These are phyloP conservation scores for Sebastes iracundus DNA, from an alignment of 2,797 vertebrate genomes.

Conservation along the genomic window DNA sequence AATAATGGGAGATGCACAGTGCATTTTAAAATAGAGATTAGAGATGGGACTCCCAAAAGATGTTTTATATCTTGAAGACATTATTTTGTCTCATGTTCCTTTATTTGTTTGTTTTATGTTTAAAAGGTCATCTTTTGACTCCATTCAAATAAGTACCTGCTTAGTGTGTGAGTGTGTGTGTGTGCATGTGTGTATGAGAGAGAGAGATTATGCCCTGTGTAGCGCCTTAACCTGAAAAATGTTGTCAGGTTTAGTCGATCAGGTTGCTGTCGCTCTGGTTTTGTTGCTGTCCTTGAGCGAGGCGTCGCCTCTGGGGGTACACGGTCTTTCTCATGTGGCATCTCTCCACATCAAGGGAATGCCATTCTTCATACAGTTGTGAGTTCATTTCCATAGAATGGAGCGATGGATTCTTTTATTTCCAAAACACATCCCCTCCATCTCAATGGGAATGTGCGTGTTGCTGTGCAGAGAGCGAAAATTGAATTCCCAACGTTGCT, in stretches of 20 bases:
- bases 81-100: not conserved
- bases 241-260: constrained; percentile 5
- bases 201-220: not conserved
- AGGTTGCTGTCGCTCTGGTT: not conserved
- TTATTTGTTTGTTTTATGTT: not conserved
- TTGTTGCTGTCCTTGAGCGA: constrained; percentile 15
- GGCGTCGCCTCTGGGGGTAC: not conserved
- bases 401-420: constrained; percentile 40
- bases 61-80: not conserved
- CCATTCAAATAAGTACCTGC: not conserved
- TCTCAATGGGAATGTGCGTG: constrained; percentile 29
- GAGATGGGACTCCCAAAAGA: not conserved
- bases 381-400: constrained; percentile 43
- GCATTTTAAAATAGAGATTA: not conserved
- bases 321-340: constrained; percentile 23
- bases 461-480: constrained; percentile 49
- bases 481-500: constrained; percentile 63
- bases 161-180: too few species aligned
- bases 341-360: constrained; percentile 31
- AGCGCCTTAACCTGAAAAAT: not conserved
- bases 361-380: constrained; percentile 32
- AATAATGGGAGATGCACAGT: not conserved
- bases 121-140: not conserved
- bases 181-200: not conserved
- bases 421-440: constrained; percentile 26